Conservation (phyloP, 2,113 vertebrate genomes). For the Blennius ocellaris region DNA sequence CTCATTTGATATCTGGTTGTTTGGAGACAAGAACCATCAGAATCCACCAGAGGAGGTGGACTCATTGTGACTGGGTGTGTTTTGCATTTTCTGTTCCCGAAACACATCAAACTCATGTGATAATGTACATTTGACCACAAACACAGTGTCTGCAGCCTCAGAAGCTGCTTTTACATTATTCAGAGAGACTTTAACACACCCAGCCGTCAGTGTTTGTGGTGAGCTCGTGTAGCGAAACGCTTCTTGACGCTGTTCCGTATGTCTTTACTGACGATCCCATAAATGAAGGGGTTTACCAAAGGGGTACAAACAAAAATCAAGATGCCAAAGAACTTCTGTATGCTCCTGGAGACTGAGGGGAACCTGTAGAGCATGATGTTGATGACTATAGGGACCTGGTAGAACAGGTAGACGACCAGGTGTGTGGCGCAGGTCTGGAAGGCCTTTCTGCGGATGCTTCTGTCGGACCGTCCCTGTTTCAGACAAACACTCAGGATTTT, state of each 20-base stretch:
- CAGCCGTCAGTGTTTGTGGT: not conserved
- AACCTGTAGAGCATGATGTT: conserved; percentile 54
- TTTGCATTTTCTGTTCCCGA: too few species aligned
- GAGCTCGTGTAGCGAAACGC: not conserved
- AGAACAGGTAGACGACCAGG: conserved; percentile 59
- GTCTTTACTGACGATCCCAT: conserved; percentile 69
- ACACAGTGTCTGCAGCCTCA: too few species aligned
- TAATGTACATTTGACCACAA: too few species aligned
- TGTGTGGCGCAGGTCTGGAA: conserved; percentile 68
- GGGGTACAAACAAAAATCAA: conserved; percentile 42
- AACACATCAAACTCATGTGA: too few species aligned
- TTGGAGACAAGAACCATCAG: too few species aligned
- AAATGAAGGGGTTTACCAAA: conserved; percentile 65
- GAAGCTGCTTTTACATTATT: too few species aligned
- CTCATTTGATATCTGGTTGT: too few species aligned
- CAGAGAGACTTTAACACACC: too few species aligned
- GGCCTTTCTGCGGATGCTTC: conserved; percentile 47
- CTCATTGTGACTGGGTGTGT: too few species aligned
- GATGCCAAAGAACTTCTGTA: conserved; percentile 57
- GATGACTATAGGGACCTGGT: not conserved
- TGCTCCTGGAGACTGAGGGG: conserved; percentile 28
- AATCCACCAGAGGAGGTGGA: too few species aligned
- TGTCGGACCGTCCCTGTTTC: conserved; percentile 1
- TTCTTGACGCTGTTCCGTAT: conserved; percentile 41
- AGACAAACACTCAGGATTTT: conserved; percentile 57